Evolutionary conservation across 2,113 vertebrate genomes (phyloP), one percentile per base, ranked within the genome.

Genomic region (Corydoras maculifer): DNA sequence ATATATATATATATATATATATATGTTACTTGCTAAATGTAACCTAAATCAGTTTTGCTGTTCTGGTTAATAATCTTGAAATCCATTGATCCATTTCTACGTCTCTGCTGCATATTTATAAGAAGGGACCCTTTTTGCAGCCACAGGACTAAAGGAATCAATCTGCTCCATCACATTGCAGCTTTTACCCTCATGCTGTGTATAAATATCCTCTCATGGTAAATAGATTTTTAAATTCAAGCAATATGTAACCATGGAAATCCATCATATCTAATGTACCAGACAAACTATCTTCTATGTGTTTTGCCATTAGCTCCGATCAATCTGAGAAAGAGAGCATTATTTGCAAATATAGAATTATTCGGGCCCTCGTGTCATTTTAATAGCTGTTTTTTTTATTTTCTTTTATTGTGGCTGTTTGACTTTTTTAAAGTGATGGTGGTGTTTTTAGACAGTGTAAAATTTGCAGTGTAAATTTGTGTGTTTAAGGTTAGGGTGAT

Each of bases 91-190:
- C 57, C 53, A 49, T 63, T 69, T 70, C 32, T 29, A 29, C 48
- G 13, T 32, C 6, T 48, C 51, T 70, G 32, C 51, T 74, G 71
- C 59, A 62, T 70, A 70, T 70, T 74, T 66, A 69, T 73, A 53
- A 74, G 64, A 32, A 49, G 58, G 68, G 35, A 62, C 58, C 53
- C 8, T 74, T 53, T 62, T 15, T 61, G 31, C 25, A 51, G 6
- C 68, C 3, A 18, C 9, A 58, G 10, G 58, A 59, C 58, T 70
- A 49, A 74, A 67, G 43, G 55, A 77, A 77, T 74, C 61, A 62
- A 62, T 77, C 29, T 25, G 55, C 43, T 70, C 62, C 29, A 68
- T 78, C 68, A 68, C 13, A 12, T 53, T 78, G 43, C 18, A 48
- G 57, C 59, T 67, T 70, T 62, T 67, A 55, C 14, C 31, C 58